Evolutionary conservation across 2,888 invertebrate genomes (phyloP).

Genomic region (Ichneumoninae sp.): DNA sequence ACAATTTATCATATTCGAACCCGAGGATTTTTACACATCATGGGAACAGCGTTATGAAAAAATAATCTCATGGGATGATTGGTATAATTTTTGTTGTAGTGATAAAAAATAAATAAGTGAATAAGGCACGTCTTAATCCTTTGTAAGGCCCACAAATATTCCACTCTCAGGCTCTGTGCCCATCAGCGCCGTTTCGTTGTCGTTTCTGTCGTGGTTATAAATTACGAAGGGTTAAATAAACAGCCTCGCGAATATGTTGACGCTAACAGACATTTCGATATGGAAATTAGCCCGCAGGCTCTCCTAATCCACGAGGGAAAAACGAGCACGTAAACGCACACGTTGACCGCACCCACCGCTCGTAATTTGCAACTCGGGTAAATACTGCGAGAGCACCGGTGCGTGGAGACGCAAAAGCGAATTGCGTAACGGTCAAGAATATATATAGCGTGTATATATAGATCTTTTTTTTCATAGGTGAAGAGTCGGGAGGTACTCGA

Average conservation of each 20-base stretch:
- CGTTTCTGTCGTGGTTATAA: neutral
- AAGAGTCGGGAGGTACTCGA: constrained; percentile 7
- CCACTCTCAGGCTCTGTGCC: neutral
- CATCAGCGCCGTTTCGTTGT: neutral
- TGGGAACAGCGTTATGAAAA: too few species aligned
- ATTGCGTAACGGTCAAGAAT: constrained; percentile 42
- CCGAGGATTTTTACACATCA: too few species aligned
- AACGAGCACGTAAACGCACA: neutral
- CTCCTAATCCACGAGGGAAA: constrained; percentile 1
- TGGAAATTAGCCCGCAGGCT: neutral
- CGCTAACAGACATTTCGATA: neutral
- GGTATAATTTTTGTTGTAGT: neutral
- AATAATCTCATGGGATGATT: neutral
- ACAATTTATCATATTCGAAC: too few species aligned
- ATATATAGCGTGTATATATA: constrained; percentile 22
- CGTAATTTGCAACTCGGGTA: constrained; percentile 53
- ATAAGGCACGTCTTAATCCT: neutral
- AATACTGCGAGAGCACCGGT: constrained; percentile 37
- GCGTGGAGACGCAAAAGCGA: constrained; percentile 19
- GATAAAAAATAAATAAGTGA: neutral
- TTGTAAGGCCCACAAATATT: neutral
- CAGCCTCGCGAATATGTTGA: neutral
- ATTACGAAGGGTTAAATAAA: neutral
- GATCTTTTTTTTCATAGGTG: constrained; percentile 5
- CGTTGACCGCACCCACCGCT: constrained; percentile 59